Base-by-base conservation (phyloP, 2,797 vertebrate genomes). In the Pterois miles region DNA sequence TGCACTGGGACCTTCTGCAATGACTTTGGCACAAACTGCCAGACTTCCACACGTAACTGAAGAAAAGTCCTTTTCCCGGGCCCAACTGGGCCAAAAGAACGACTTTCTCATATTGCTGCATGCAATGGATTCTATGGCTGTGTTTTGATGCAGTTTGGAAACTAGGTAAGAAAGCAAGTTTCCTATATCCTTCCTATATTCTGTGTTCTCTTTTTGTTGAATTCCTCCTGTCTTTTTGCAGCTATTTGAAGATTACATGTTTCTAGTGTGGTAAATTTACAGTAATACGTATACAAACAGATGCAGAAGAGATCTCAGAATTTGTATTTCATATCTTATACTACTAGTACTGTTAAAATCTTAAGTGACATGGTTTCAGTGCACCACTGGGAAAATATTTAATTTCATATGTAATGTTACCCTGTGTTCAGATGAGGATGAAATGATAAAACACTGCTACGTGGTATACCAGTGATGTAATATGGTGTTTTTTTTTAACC, bases 151-250 rank as follows among this genome's bases (percentile, higher is more conserved):
- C 53, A 70, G 36, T 52, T 67, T 66, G 67, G 29, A 78, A 62
- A 78, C 36, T 84, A 78, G 92, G 93, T 93, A 85, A 91, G 91
- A 60, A 53, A 22, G 75, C 9, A 8, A 40, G 8, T 54, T 60
- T 43, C 38, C 4, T 52, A 3, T 25, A 6, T 38, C 18, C 2
- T 40, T 8, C 27, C 1, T 33, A 4, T 43, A 25, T n/a, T 20
- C 33, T 29, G n/a, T 6, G 1, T 27, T 43, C 33, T 53, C 3
- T 16, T 70, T 59, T 38, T 38, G 11, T 67, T 13, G 12, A 25
- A 33, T 46, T 10, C 38, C 6, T 22, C 14, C 2, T 2, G 3
- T 20, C 0, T 50, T 23, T 14, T n/a, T 69, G 18, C 5, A 40
- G 8, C 7, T 3, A n/a, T 12, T 53, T 8, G 0, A n/a, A 4